A percentile compares a stretch with the other conserved stretches of the same genome.
Conservation (phyloP, 2,113 vertebrate species). For the Pluvialis apricaria region DNA sequence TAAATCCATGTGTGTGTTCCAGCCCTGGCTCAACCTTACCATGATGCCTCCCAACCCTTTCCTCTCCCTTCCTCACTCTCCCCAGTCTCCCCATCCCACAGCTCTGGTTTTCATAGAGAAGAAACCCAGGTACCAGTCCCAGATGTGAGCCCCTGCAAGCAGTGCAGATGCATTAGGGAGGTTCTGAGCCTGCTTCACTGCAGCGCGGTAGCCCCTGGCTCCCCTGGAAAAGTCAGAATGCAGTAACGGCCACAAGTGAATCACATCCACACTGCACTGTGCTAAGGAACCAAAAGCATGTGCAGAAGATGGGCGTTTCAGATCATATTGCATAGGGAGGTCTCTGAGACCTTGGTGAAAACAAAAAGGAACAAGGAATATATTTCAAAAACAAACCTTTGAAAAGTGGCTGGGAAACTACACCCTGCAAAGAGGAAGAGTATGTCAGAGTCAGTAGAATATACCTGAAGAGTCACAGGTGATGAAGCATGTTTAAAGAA, state of each 20-base stretch:
- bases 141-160: not conserved
- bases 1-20: not conserved
- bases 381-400: not conserved
- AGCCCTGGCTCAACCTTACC: not conserved
- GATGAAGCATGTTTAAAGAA: not conserved
- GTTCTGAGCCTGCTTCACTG: not conserved
- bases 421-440: not conserved
- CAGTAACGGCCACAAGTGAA: not conserved
- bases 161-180: not conserved
- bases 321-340: not conserved
- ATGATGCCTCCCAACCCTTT: fast-evolving
- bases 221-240: not conserved
- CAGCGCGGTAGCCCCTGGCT: not conserved
- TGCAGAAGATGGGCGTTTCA: fast-evolving
- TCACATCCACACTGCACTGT: fast-evolving
- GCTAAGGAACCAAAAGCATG: not conserved
- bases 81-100: not conserved
- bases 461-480: not conserved
- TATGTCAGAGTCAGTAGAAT: fast-evolving
- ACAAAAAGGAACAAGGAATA: not conserved
- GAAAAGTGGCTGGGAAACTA: not conserved
- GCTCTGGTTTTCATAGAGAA: not conserved
- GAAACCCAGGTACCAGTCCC: not conserved
- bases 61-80: not conserved
- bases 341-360: not conserved